Evolutionary conservation across 2,113 vertebrate species (phyloP).

Genomic region (Ardeotis arabs): DNA sequence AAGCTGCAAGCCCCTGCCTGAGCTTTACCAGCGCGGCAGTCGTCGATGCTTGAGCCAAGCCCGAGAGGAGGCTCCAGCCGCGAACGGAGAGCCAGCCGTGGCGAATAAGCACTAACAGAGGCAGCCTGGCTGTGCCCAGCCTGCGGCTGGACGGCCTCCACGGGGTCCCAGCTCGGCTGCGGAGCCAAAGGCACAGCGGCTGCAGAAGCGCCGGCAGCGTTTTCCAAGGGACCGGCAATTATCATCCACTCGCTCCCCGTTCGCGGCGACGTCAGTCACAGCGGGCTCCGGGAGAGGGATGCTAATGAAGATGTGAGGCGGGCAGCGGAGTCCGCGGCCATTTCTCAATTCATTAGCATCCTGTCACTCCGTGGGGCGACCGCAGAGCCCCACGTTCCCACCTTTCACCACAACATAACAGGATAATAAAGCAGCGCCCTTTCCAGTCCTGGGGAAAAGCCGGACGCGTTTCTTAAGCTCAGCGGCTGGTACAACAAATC

Average conservation of each 20-base stretch:
- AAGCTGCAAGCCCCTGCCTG: not conserved
- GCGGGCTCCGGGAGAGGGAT: constrained; percentile 26
- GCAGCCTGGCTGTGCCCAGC: not conserved
- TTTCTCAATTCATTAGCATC: constrained; percentile 66
- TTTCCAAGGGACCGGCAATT: constrained; percentile 47
- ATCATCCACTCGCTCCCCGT: constrained; percentile 70
- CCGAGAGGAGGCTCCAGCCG: not conserved
- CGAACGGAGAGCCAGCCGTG: not conserved
- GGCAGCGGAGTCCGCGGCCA: constrained; percentile 5
- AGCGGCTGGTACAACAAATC: not conserved
- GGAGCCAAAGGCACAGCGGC: constrained; percentile 40
- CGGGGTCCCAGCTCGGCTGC: not conserved
- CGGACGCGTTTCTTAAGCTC: not conserved
- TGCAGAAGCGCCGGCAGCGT: constrained; percentile 47
- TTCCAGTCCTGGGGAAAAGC: not conserved
- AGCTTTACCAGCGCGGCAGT: not conserved
- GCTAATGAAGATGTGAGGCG: constrained; percentile 74
- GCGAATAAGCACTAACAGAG: not conserved
- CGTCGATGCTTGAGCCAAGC: not conserved
- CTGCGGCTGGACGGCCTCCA: not conserved
- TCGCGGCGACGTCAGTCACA: constrained; percentile 23
- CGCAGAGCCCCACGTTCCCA: not conserved
- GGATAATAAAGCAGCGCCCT: constrained; percentile 24
- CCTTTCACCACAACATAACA: constrained; percentile 55
- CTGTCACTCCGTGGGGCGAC: not conserved